Base-by-base conservation (phyloP, 2,888 invertebrate species). In the Stenotaenia linearis region DNA sequence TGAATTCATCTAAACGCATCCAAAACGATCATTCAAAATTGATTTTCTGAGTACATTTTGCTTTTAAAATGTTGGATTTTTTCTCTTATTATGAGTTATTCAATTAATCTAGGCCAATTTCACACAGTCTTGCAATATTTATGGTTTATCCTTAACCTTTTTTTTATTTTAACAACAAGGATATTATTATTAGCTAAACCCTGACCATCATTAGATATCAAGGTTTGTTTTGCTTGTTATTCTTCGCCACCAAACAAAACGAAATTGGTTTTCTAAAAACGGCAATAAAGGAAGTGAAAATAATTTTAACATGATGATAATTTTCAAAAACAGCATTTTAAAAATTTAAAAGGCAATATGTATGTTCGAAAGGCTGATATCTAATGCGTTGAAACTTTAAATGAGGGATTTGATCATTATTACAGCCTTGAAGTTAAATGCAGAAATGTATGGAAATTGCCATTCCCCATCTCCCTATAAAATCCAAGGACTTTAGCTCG, bases 131-230 rank as follows among this genome's bases (percentile, higher is more conserved):
- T 12, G 4, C 69, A 69, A 28, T 28, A 69, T 25, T 69, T 28
- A 69, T 69, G 69, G 15, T 69, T 28, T 28, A 69, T 69, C 69
- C 69, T 69, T 69, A 69, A 69, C 69, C 69, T 69, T 69, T 23
- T n/a, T n/a, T 28, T 69, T 1, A 25, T 50, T 18, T 18, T 50
- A 69, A 69, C 28, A 69, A 69, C 28, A 25, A 61, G 61, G 23
- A 23, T 61, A 69, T 28, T 28, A 69, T 69, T 28, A 12, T 28
- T 28, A 28, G 25, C 28, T n/a, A 25, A 69, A 28, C 69, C 69
- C 69, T 69, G 69, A 28, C 69, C 69, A 69, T 69, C 69, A 69
- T 69, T 69, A 28, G 12, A 69, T 28, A 69, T 23, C 69, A 69
- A 69, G 69, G 69, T 69, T 69, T 6, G 0, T 10, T 3, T 28